A percentile compares a stretch with the other conserved stretches of the same genome.
Evolutionary conservation across 1,140 invertebrate species (phyloP).

Genomic region (Drepana arcuata): DNA sequence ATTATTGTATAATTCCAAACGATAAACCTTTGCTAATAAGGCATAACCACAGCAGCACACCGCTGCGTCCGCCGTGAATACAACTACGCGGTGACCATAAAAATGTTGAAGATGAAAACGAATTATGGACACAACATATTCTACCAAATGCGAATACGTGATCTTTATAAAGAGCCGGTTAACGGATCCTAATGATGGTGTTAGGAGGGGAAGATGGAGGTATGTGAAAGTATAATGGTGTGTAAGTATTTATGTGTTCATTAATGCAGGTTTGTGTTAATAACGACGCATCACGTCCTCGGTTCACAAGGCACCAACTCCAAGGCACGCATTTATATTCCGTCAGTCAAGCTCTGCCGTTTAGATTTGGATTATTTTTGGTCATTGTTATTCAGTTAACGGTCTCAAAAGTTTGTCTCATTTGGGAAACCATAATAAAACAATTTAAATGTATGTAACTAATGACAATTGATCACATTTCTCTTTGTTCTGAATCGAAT

Average conservation of each 20-base stretch:
- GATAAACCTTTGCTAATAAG: constrained; percentile 51
- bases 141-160: constrained; percentile 38
- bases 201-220: constrained; percentile 8
- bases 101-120: constrained; percentile 46
- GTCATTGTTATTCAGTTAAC: constrained; percentile 62
- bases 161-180: constrained; percentile 14
- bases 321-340: constrained; percentile 62
- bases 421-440: constrained; percentile 56
- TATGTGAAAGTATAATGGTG: constrained; percentile 39
- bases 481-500: too few species aligned
- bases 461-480: constrained; percentile 15
- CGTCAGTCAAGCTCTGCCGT: constrained; percentile 52
- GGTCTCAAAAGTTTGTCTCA: constrained; percentile 46
- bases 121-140: constrained; percentile 41
- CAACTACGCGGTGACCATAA: constrained; percentile 30
- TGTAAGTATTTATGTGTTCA: constrained; percentile 59
- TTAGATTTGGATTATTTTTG: constrained; percentile 69
- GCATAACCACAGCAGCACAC: constrained; percentile 39
- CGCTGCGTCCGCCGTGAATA: constrained; percentile 26
- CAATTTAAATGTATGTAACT: constrained; percentile 24
- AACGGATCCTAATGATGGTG: constrained; percentile 20
- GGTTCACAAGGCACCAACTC: constrained; percentile 61
- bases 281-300: constrained; percentile 62
- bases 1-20: constrained; percentile 59
- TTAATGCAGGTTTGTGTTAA: constrained; percentile 62